Conservation (phyloP, 2,888 invertebrate genomes). For the Oxystoma pomonae region DNA sequence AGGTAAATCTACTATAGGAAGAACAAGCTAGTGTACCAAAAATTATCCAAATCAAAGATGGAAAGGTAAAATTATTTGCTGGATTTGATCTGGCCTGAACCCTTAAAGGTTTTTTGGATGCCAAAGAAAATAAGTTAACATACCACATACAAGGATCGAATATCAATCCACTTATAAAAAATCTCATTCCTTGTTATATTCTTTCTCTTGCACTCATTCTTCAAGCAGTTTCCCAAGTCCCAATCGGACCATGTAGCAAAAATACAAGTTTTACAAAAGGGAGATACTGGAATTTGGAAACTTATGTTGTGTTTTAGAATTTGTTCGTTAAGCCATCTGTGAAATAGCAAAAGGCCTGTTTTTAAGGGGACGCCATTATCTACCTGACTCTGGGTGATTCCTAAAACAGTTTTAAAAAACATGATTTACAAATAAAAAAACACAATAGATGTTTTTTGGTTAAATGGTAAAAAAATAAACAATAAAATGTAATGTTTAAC, state of each 20-base stretch:
- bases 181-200: slow-evolving; percentile 50
- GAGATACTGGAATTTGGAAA: slow-evolving; percentile 28
- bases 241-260: slow-evolving; percentile 62
- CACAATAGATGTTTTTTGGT: too few relatives aligned
- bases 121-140: slow-evolving; percentile 7
- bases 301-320: slow-evolving; percentile 47
- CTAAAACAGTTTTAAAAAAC: too few relatives aligned
- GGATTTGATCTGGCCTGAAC: too few relatives aligned
- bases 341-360: slow-evolving; percentile 52
- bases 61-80: too few relatives aligned
- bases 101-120: slow-evolving; percentile 1
- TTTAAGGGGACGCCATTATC: slow-evolving; percentile 51
- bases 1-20: too few relatives aligned
- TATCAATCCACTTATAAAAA: slow-evolving; percentile 58
- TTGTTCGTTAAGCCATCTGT: slow-evolving; percentile 53
- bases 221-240: slow-evolving; percentile 58
- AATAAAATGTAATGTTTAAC: too few relatives aligned
- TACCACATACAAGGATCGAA: slow-evolving; percentile 52
- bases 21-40: too few relatives aligned
- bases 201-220: slow-evolving; percentile 58
- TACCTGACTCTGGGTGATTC: slow-evolving; percentile 55
- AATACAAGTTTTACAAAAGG: slow-evolving; percentile 43
- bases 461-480: too few relatives aligned
- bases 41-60: too few relatives aligned
- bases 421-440: too few relatives aligned